phyloP scores from a whole-genome alignment of 2,797 vertebrate species.

The Margarornis squamiger region DNA sequence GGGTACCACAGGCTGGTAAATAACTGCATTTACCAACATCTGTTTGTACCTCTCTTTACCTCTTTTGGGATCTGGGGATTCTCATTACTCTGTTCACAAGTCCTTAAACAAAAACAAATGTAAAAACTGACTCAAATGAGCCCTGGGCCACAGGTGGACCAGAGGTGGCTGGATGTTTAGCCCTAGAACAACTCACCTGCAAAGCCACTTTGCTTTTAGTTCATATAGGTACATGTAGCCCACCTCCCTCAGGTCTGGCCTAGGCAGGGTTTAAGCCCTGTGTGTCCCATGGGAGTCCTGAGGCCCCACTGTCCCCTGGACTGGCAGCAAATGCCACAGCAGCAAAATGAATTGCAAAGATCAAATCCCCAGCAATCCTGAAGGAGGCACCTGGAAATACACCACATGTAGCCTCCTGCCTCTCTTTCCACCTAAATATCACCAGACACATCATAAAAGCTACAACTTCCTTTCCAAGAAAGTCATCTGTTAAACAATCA shows the following conservation, averaged over 20 bases:
- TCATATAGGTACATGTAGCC: not conserved
- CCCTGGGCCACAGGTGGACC: not conserved
- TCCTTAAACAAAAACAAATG: not conserved
- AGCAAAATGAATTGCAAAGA: not conserved
- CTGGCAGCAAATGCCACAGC: not conserved
- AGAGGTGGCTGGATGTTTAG: not conserved
- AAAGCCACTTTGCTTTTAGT: not conserved
- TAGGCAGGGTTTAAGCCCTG: no score
- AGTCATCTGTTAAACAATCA: not conserved
- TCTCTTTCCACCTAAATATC: not conserved
- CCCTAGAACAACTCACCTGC: no score
- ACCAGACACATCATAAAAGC: not conserved
- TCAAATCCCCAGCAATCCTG: not conserved
- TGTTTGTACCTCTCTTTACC: no score
- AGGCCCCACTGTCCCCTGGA: rapidly evolving
- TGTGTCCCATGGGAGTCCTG: not conserved
- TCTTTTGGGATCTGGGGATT: not conserved
- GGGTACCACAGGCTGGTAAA: not conserved
- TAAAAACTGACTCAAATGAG: not conserved
- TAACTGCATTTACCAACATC: not conserved
- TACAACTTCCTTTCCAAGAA: no score
- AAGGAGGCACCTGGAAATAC: not conserved
- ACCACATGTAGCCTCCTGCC: not conserved
- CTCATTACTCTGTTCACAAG: not conserved
- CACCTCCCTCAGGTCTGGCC: not conserved